Evolutionary conservation across 1,140 invertebrate genomes (phyloP).

Genomic region (Sitobion miscanthi): DNA sequence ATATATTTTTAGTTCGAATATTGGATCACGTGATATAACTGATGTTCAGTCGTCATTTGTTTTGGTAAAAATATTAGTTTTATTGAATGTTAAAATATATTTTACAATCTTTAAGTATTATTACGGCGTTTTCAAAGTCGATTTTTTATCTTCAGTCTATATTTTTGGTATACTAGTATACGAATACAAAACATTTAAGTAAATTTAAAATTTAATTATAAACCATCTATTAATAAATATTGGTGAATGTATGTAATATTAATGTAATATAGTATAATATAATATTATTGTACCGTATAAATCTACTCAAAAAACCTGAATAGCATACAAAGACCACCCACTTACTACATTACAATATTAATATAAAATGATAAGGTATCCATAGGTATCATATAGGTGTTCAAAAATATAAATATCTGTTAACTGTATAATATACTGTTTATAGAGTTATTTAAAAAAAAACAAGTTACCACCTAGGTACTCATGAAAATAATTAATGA

Average conservation of each 20-base stretch:
- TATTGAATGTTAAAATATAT: not conserved
- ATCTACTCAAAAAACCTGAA: not conserved
- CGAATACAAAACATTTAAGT: not conserved
- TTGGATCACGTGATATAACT: not conserved
- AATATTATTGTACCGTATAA: not conserved
- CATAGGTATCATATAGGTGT: not conserved
- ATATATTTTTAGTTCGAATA: slow-evolving; percentile 46
- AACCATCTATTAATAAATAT: not conserved
- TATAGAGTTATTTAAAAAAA: not conserved
- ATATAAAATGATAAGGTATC: not conserved
- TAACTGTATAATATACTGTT: not conserved
- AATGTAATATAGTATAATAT: not conserved
- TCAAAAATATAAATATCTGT: not conserved
- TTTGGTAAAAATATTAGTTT: not conserved
- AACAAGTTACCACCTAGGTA: not conserved
- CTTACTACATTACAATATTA: not conserved
- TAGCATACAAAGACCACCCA: not conserved
- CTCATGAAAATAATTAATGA: not conserved
- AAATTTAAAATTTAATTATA: not conserved
- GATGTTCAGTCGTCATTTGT: not conserved
- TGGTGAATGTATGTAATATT: not conserved
- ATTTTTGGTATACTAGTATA: not conserved
- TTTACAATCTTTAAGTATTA: not conserved
- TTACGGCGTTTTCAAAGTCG: not conserved
- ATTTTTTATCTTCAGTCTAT: not conserved